Percentiles rank a stretch among this genome's conserved stretches.
These are phyloP conservation scores for Stenodema calcarata DNA, from an alignment of 2,888 invertebrate species.

Conservation along the genomic window DNA sequence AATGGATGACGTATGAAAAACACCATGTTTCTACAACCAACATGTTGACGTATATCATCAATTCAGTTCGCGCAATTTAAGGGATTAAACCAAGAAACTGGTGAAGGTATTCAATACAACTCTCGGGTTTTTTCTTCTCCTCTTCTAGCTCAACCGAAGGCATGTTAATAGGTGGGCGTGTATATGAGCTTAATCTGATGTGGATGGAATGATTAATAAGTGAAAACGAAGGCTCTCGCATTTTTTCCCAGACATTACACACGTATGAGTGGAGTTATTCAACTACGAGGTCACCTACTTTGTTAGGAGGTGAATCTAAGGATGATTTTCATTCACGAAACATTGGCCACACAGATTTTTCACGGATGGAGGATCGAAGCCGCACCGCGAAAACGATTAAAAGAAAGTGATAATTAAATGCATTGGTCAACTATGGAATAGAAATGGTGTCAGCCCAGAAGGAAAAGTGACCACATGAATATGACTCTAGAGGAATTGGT, in stretches of 20 bases:
- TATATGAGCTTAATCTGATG: not conserved
- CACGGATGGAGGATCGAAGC: not conserved
- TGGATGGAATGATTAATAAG: constrained; percentile 3
- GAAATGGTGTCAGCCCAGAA: not conserved
- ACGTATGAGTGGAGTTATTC: not conserved
- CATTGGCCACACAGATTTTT: not conserved
- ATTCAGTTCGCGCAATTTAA: not conserved
- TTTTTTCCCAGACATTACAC: constrained; percentile 11
- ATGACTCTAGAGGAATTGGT: no score
- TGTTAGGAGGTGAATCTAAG: not conserved
- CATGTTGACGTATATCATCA: not conserved
- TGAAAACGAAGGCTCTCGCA: not conserved
- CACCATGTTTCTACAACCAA: no score
- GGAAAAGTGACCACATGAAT: not conserved
- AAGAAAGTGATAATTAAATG: not conserved
- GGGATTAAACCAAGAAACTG: not conserved
- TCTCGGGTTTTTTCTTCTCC: not conserved
- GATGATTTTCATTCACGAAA: not conserved
- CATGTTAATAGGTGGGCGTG: not conserved
- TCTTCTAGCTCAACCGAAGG: not conserved
- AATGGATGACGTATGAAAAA: no score
- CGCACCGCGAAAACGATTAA: not conserved
- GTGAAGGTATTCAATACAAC: not conserved
- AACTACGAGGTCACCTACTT: constrained; percentile 14
- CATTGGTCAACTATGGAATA: not conserved